A percentile compares a stretch with the other conserved stretches of the same genome.
Evolutionary conservation across 2,113 vertebrate genomes (phyloP).

Genomic region (Reinhardtius hippoglossoides): DNA sequence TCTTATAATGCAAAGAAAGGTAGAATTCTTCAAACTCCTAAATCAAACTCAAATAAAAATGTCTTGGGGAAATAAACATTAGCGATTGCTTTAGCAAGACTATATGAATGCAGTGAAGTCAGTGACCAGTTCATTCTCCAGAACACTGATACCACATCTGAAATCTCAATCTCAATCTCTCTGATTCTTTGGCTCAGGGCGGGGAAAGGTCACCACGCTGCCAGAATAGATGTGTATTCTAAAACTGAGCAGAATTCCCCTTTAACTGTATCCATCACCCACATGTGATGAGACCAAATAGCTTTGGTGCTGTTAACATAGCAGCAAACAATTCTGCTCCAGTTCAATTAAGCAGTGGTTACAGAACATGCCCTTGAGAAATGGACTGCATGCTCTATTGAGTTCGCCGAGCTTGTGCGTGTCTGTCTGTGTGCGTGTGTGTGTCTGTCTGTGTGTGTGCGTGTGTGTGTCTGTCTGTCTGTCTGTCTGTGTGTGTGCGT

Average conservation of each 20-base stretch:
- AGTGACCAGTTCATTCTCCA: slow-evolving; percentile 2
- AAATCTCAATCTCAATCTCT: slow-evolving; percentile 18
- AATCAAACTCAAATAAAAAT: background rate
- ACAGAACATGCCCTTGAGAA: slow-evolving; percentile 76
- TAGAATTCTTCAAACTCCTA: background rate
- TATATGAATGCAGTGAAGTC: slow-evolving; percentile 11
- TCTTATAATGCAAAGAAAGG: background rate
- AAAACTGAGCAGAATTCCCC: slow-evolving; percentile 28
- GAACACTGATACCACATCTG: slow-evolving; percentile 27
- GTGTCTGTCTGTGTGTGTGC: background rate
- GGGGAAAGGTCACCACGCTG: slow-evolving; percentile 21
- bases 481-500: slow-evolving; percentile 18
- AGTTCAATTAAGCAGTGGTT: slow-evolving; percentile 70
- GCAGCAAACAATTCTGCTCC: slow-evolving; percentile 69
- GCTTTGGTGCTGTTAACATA: slow-evolving; percentile 50
- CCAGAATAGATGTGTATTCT: slow-evolving; percentile 10
- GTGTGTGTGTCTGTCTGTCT: background rate
- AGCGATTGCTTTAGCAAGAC: background rate
- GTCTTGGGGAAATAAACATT: background rate
- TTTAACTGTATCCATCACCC: slow-evolving; percentile 43
- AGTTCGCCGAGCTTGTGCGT: slow-evolving; percentile 27
- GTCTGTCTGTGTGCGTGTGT: background rate
- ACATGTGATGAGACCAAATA: slow-evolving; percentile 49
- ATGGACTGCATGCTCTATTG: slow-evolving; percentile 72
- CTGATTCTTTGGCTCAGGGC: background rate